A percentile compares a stretch with the other conserved stretches of the same genome.
Conservation (phyloP, 2,888 invertebrate genomes). For the Dermolepida albohirtum region DNA sequence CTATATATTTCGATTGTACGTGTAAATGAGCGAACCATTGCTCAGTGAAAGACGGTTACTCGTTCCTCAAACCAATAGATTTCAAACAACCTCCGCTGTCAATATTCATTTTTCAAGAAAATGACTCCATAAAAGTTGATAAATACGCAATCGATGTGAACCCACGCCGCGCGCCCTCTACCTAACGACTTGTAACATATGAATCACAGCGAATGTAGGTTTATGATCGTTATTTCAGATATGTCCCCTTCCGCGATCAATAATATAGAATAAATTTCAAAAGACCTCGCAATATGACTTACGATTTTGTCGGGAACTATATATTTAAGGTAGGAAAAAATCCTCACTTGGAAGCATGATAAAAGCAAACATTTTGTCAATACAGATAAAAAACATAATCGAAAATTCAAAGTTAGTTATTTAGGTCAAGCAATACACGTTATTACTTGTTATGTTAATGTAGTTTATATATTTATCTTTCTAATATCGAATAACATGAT, state of each 20-base stretch:
- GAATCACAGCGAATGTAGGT: slow-evolving; percentile 56
- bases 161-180: slow-evolving; percentile 40
- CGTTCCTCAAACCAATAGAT: slow-evolving; percentile 37
- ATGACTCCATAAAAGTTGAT: slow-evolving; percentile 63
- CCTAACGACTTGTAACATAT: slow-evolving; percentile 61
- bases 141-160: slow-evolving; percentile 58
- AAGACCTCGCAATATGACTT: too few species aligned
- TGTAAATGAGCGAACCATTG: too few species aligned
- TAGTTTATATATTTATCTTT: too few species aligned
- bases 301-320: background rate
- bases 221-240: slow-evolving; percentile 56
- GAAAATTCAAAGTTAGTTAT: background rate
- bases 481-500: too few species aligned
- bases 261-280: slow-evolving; percentile 44
- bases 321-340: background rate
- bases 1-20: too few species aligned
- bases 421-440: background rate
- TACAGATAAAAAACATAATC: background rate
- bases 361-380: slow-evolving; percentile 9
- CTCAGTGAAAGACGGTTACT: background rate
- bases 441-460: too few species aligned
- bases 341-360: background rate
- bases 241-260: slow-evolving; percentile 48
- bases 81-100: slow-evolving; percentile 56
- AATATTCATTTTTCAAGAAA: slow-evolving; percentile 64